Conservation (phyloP, 1,140 invertebrate species). For the Linepithema humile region DNA sequence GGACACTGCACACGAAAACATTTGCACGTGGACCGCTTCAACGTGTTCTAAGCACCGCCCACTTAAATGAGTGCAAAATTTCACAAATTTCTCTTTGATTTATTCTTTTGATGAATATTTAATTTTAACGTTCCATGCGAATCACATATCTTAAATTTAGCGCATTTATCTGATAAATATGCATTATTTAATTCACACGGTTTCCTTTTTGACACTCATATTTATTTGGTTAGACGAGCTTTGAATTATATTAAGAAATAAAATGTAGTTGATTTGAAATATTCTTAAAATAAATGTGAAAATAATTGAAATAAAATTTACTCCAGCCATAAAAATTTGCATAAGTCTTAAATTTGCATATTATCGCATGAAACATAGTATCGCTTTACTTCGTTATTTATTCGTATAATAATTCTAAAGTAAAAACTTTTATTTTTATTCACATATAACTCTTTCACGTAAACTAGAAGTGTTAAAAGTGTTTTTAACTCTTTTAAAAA, state of each 20-base stretch:
- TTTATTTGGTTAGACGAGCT: not conserved
- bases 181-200: not conserved
- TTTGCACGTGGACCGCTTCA: not conserved
- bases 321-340: not conserved
- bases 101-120: not conserved
- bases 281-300: not conserved
- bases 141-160: not conserved
- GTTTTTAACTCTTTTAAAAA: not conserved
- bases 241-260: not conserved
- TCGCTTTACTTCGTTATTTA: not conserved
- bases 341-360: constrained; percentile 5
- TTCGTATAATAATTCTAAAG: not conserved
- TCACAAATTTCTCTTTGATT: not conserved
- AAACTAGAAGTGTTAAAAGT: not conserved
- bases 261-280: not conserved
- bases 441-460: not conserved
- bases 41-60: too few species aligned
- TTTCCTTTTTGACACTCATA: not conserved
- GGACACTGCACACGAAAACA: not conserved
- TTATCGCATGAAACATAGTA: not conserved
- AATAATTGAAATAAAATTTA: constrained; percentile 10
- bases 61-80: not conserved
- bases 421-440: not conserved
- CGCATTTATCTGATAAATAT: not conserved
- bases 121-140: not conserved